These are phyloP conservation scores for Plectropomus leopardus DNA, from an alignment of 2,113 vertebrate genomes.

Conservation along the genomic window DNA sequence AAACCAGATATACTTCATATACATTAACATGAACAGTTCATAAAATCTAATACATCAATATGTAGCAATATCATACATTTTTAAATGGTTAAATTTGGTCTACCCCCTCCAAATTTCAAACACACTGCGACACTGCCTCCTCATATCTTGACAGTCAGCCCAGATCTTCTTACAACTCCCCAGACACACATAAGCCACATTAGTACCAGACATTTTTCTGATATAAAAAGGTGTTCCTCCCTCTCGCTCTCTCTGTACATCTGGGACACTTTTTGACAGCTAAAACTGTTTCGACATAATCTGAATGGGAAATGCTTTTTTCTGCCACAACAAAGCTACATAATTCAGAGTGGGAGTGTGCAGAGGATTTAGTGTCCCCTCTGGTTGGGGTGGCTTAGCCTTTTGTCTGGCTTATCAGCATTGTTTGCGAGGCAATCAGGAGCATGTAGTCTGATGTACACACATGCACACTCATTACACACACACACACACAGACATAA, in stretches of 20 bases:
- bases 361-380: slow-evolving; percentile 47
- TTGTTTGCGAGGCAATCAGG: slow-evolving; percentile 25
- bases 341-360: slow-evolving; percentile 53
- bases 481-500: background rate
- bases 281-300: slow-evolving; percentile 49
- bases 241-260: background rate
- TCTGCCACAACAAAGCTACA: slow-evolving; percentile 35
- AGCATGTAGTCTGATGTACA: background rate
- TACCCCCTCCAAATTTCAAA: slow-evolving; percentile 4
- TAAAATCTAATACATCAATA: background rate
- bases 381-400: slow-evolving; percentile 17
- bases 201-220: slow-evolving; percentile 19
- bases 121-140: background rate
- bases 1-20: background rate
- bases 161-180: slow-evolving; percentile 15
- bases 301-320: slow-evolving; percentile 44
- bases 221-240: slow-evolving; percentile 33
- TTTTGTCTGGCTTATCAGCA: slow-evolving; percentile 49
- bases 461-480: background rate
- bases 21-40: background rate
- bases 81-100: background rate
- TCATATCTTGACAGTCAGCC: slow-evolving; percentile 22
- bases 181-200: background rate
- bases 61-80: background rate
- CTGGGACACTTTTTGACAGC: slow-evolving; percentile 41